These are phyloP conservation scores for Campoplex nolae DNA, from an alignment of 2,888 invertebrate genomes.

Conservation along the genomic window DNA sequence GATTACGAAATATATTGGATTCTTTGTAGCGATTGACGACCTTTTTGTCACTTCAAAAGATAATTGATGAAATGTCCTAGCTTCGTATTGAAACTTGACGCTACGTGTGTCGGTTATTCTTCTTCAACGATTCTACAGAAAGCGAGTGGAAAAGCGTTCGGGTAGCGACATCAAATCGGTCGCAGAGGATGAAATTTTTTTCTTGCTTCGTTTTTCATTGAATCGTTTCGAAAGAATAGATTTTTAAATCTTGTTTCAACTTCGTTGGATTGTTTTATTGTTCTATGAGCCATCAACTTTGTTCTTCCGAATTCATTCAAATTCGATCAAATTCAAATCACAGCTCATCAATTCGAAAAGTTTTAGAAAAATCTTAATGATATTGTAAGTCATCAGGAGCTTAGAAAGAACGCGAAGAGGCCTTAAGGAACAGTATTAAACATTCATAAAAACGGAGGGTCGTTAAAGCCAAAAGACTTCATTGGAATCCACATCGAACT, in stretches of 20 bases:
- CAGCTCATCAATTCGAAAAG: not conserved
- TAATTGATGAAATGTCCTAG: not conserved
- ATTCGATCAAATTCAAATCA: not conserved
- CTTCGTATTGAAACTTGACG: not conserved
- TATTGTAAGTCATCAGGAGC: not conserved
- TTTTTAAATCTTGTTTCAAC: not conserved
- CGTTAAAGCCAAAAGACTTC: slow-evolving; percentile 75
- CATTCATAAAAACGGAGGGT: slow-evolving; percentile 82
- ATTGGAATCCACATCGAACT: slow-evolving; percentile 67
- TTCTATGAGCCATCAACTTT: no score
- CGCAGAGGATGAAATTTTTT: no score
- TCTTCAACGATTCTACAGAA: not conserved
- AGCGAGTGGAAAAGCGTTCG: not conserved
- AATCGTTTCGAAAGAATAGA: not conserved
- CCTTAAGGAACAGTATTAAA: slow-evolving; percentile 78
- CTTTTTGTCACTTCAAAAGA: not conserved
- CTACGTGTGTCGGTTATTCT: not conserved
- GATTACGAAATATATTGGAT: not conserved
- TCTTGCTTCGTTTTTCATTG: not conserved
- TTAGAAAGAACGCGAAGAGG: slow-evolving; percentile 31
- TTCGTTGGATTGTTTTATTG: not conserved
- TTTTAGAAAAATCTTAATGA: not conserved
- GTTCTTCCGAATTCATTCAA: not conserved
- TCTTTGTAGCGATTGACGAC: not conserved
- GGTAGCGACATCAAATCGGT: not conserved